A percentile compares a stretch with the other conserved stretches of the same genome.
Conservation (phyloP, 2,888 invertebrate genomes). For the Drosophila basisetae region DNA sequence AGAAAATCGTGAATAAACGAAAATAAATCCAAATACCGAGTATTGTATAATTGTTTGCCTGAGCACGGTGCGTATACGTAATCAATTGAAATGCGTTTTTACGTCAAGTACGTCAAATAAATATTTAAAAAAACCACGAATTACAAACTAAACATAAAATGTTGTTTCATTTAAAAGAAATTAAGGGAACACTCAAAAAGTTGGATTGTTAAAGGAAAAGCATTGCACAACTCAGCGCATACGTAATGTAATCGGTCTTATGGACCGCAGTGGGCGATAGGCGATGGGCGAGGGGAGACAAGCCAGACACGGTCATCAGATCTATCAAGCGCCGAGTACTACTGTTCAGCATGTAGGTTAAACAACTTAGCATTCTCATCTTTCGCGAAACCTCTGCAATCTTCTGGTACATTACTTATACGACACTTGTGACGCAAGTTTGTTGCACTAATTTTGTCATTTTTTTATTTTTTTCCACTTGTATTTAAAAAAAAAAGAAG, state of each 20-base stretch:
- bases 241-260: slow-evolving; percentile 61
- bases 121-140: slow-evolving; percentile 35
- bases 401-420: slow-evolving; percentile 57
- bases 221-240: slow-evolving; percentile 43
- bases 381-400: slow-evolving; percentile 16
- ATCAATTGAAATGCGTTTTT: slow-evolving; percentile 43
- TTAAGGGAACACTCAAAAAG: neutral
- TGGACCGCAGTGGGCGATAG: neutral
- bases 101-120: slow-evolving; percentile 47
- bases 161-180: slow-evolving; percentile 6
- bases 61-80: slow-evolving; percentile 52
- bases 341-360: slow-evolving; percentile 52
- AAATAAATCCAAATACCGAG: slow-evolving; percentile 60
- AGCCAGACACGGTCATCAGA: slow-evolving; percentile 27
- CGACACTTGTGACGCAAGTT: slow-evolving; percentile 56
- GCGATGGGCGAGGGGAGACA: too few relatives aligned
- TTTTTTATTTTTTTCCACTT: slow-evolving; percentile 7
- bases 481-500: slow-evolving; percentile 5
- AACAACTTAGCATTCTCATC: slow-evolving; percentile 59
- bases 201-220: neutral
- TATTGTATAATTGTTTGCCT: slow-evolving; percentile 64
- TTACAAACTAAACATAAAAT: slow-evolving; percentile 16
- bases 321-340: slow-evolving; percentile 53
- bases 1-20: slow-evolving; percentile 16
- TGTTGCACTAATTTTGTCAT: slow-evolving; percentile 71